A percentile compares a stretch with the other conserved stretches of the same genome.
phyloP scores from a whole-genome alignment of 2,113 vertebrate genomes.

The Ondatra zibethicus region DNA sequence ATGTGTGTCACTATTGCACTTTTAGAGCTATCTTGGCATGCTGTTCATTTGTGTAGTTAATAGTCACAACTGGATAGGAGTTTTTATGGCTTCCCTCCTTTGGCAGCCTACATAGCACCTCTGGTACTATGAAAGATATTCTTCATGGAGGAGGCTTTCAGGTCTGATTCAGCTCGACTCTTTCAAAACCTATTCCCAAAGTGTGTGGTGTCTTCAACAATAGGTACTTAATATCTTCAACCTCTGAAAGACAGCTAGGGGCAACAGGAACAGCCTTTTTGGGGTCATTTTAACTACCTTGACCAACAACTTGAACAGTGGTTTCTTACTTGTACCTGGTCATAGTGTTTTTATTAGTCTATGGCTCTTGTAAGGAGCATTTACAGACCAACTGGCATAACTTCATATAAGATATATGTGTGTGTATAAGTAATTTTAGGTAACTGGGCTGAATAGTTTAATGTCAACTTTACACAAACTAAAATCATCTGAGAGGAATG shows the following conservation, averaged over 20 bases:
- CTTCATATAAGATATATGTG: background rate
- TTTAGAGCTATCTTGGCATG: background rate
- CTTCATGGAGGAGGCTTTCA: background rate
- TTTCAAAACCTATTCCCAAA: background rate
- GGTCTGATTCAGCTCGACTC: background rate
- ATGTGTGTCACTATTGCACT: too few species aligned
- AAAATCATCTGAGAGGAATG: background rate
- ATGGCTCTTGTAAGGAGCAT: background rate
- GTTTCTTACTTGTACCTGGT: background rate
- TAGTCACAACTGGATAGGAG: background rate
- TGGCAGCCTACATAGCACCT: background rate
- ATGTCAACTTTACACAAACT: background rate
- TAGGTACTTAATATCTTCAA: background rate
- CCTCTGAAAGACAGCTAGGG: background rate
- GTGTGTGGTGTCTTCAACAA: background rate
- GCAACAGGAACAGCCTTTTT: background rate
- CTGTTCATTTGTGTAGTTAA: background rate
- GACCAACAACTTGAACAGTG: background rate
- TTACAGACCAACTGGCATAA: background rate
- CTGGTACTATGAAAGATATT: background rate
- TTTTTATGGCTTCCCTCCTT: background rate
- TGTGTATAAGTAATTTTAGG: background rate
- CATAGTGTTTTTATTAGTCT: background rate
- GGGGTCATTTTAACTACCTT: background rate
- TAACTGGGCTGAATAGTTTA: background rate